These are phyloP conservation scores for Berghia stephanieae DNA, from an alignment of 1,140 invertebrate species.

Conservation along the genomic window DNA sequence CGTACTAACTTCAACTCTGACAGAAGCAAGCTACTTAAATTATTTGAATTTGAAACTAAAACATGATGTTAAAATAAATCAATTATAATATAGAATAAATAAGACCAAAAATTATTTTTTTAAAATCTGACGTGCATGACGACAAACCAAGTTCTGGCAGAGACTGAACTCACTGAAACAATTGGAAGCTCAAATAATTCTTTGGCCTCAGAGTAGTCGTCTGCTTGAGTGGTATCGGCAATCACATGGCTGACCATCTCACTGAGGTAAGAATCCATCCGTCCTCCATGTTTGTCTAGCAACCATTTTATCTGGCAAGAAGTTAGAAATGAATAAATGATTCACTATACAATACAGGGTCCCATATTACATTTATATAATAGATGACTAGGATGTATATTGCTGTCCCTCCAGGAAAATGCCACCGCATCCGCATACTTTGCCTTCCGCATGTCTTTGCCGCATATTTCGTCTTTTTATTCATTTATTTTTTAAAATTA, in stretches of 20 bases:
- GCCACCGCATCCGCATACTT: too few relatives aligned
- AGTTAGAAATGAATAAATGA: not conserved
- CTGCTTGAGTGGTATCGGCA: slow-evolving; percentile 82
- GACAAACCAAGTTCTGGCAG: not conserved
- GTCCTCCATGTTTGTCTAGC: slow-evolving; percentile 83
- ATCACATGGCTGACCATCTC: slow-evolving; percentile 90
- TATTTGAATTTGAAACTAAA: too few relatives aligned
- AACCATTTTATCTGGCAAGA: slow-evolving; percentile 76
- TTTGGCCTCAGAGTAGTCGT: slow-evolving; percentile 77
- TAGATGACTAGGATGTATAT: too few relatives aligned
- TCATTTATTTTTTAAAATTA: not conserved
- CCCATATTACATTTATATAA: not conserved
- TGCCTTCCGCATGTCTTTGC: too few relatives aligned
- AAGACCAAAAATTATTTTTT: not conserved
- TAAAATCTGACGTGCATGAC: not conserved
- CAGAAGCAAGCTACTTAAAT: too few relatives aligned
- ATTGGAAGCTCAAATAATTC: slow-evolving; percentile 91
- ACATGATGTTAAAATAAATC: too few relatives aligned
- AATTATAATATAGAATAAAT: too few relatives aligned
- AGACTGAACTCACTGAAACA: slow-evolving; percentile 73
- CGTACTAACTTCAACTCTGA: too few relatives aligned
- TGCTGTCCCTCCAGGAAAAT: too few relatives aligned
- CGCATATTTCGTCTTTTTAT: slow-evolving; percentile 14
- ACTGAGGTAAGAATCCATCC: slow-evolving; percentile 82
- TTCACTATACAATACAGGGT: not conserved